A percentile compares a stretch with the other conserved stretches of the same genome.
Evolutionary conservation across 2,113 vertebrate genomes (phyloP).

Genomic region (Mionectes macconnelli): DNA sequence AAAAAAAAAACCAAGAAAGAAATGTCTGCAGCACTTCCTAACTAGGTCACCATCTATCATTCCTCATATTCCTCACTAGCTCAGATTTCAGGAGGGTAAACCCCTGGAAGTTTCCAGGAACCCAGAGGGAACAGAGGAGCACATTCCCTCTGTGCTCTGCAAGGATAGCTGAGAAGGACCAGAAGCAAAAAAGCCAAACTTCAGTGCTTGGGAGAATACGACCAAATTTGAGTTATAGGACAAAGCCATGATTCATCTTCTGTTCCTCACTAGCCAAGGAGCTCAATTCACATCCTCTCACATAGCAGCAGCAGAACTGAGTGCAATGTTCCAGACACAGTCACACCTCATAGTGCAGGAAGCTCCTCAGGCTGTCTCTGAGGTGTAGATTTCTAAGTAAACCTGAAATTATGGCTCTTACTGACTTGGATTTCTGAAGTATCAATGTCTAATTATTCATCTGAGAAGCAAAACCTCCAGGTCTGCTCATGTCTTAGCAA

Average conservation of each 20-base stretch:
- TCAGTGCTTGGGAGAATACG: background rate
- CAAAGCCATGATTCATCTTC: background rate
- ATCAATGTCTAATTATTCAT: background rate
- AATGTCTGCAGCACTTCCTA: background rate
- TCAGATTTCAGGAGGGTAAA: background rate
- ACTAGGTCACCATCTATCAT: background rate
- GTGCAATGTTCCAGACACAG: background rate
- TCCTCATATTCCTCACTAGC: background rate
- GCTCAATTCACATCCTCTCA: background rate
- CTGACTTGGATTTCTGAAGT: background rate
- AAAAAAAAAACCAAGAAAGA: background rate
- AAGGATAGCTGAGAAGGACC: background rate
- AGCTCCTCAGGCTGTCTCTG: background rate
- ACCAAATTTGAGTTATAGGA: background rate
- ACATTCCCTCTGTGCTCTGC: fast-evolving
- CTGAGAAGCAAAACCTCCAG: background rate
- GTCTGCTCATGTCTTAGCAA: background rate
- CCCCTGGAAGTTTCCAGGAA: background rate
- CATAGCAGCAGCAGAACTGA: background rate
- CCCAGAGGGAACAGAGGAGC: background rate
- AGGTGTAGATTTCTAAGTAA: background rate
- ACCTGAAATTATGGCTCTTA: background rate
- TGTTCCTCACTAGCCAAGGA: background rate
- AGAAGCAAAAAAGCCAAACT: background rate
- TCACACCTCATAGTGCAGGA: background rate